Base-by-base conservation (phyloP, 2,797 vertebrate species). In the Menidia menidia region DNA sequence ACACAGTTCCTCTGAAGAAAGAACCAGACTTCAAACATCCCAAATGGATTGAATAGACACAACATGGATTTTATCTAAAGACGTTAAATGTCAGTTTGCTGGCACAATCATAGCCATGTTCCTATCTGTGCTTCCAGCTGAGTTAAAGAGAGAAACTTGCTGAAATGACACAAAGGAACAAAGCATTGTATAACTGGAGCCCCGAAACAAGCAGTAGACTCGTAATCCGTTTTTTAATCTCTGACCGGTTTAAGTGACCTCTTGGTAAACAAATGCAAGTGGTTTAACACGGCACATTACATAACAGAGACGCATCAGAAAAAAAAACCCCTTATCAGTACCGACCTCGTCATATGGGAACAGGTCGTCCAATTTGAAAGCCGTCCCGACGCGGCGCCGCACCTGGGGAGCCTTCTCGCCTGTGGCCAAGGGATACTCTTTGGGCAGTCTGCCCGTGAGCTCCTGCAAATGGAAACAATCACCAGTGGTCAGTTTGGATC, bases 341-440 rank as follows among this genome's bases (percentile, higher is more conserved):
- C 87, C 15, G 39, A 95, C 98, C 94, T 96, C 94, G 64, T 98
- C 94, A 0, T 93, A 95, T 0, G 93, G 96, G 56, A 97, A 95
- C 68, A 96, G 87, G 71, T 97, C 95, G 52, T 98, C 96, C 78
- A 99, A 87, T 86, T 96, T 98, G 90, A 98, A 99, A 0, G 96
- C 30, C 0, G 97, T 95, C 59, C 97, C 97, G 8, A 99, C 90
- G 1, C 97, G 95, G 16, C 95, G 94, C 6, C 96, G 92, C 66
- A 99, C 82, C 41, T 87, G 91, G 48, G 97, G 98, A 41, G 93
- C 93, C 66, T 96, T 97, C 87, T 98, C 97, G 6, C 97, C 98
- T 0, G 92, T 30, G 0, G 79, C 90, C 72, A 97, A 77, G 0
- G 98, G 98, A 81, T 98, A 99, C 54, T 99, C 98, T 86, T 95